Evolutionary conservation across 2,797 vertebrate species (phyloP).

Genomic region (Rhinella marina): DNA sequence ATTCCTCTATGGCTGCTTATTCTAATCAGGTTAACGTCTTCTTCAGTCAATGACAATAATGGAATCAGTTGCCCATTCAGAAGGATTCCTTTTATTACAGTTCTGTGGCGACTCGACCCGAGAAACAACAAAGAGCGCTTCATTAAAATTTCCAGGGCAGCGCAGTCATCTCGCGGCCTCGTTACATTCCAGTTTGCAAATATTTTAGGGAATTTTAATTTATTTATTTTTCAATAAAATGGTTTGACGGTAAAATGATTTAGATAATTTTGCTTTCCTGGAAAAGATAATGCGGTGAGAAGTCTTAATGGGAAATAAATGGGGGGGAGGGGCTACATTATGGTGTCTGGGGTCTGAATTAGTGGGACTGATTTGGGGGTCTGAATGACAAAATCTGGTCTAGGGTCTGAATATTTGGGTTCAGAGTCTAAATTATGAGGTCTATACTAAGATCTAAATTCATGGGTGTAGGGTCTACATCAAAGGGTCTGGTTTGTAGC

Average conservation of each 20-base stretch:
- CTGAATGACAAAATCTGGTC: too few relatives aligned
- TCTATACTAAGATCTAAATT: too few relatives aligned
- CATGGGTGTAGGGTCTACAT: too few relatives aligned
- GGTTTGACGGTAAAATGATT: too few relatives aligned
- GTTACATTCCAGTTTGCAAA: neutral
- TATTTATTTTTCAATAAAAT: neutral
- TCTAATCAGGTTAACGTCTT: conserved; percentile 35
- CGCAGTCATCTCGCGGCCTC: neutral
- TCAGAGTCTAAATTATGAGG: too few relatives aligned
- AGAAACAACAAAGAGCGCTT: neutral
- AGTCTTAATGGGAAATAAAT: too few relatives aligned
- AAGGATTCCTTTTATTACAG: neutral
- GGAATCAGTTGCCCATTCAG: neutral
- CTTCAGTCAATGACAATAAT: conserved; percentile 46
- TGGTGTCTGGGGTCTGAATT: neutral
- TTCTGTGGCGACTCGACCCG: neutral
- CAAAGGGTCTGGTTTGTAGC: too few relatives aligned
- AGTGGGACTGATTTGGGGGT: neutral
- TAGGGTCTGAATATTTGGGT: too few relatives aligned
- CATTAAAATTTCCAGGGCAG: neutral
- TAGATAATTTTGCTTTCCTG: neutral
- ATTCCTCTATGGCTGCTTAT: conserved; percentile 1
- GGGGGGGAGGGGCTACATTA: neutral
- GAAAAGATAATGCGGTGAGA: neutral
- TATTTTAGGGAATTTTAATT: neutral